phyloP scores from a whole-genome alignment of 2,113 vertebrate genomes.

The Turnix velox region DNA sequence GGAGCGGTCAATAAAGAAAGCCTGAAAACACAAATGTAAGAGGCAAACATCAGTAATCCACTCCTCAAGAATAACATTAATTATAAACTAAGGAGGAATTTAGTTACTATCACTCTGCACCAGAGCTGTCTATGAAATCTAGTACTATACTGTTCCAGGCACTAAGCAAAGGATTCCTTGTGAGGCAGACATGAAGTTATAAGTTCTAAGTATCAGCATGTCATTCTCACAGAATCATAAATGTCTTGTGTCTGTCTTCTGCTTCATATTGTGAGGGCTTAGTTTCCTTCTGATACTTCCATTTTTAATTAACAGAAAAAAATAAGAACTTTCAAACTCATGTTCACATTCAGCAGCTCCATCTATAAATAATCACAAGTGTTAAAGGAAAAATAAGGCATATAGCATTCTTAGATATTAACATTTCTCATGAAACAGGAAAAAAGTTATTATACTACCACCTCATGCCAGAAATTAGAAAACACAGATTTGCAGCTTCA shows the following conservation, averaged over 20 bases:
- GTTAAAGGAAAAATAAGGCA: neutral
- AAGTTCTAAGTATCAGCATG: neutral
- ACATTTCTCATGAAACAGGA: neutral
- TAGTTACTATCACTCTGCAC: neutral
- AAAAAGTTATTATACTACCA: neutral
- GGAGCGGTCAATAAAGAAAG: neutral
- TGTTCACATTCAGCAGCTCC: neutral
- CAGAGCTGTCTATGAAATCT: neutral
- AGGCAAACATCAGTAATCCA: neutral
- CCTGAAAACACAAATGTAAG: neutral
- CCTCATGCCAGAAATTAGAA: neutral
- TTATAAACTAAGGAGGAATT: neutral
- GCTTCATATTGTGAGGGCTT: rapidly evolving
- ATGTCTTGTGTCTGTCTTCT: neutral
- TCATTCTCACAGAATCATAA: neutral
- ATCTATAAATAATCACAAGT: neutral
- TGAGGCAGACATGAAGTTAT: neutral
- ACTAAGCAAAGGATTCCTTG: neutral
- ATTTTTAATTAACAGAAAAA: neutral
- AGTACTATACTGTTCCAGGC: neutral
- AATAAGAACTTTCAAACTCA: neutral
- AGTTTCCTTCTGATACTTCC: neutral
- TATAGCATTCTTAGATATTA: neutral
- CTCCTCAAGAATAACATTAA: neutral
- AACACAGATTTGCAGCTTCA: neutral